Percentiles rank a stretch among this genome's conserved stretches.
Evolutionary conservation across 2,888 invertebrate genomes (phyloP).

Genomic region (Xylocampa areola): DNA sequence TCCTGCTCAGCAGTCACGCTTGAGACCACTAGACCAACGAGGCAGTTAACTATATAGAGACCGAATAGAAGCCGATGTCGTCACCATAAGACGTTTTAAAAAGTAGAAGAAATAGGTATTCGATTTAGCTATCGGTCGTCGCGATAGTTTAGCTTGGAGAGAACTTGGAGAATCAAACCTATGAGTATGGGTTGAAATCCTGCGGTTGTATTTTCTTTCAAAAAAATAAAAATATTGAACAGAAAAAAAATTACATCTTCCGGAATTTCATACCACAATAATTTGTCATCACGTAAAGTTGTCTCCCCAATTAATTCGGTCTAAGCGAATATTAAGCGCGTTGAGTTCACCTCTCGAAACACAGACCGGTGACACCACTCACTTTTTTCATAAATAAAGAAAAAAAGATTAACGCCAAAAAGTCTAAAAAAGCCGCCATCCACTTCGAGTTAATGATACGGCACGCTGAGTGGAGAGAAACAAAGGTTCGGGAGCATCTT

Average conservation of each 20-base stretch:
- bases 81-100: no score
- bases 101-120: no score
- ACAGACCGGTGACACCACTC: slow-evolving; percentile 83
- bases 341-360: slow-evolving; percentile 70
- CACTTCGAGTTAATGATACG: slow-evolving; percentile 90
- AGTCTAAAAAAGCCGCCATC: slow-evolving; percentile 83
- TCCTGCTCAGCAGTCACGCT: no score
- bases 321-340: slow-evolving; percentile 75
- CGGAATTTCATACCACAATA: slow-evolving; percentile 1
- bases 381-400: slow-evolving; percentile 82
- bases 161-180: no score
- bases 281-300: slow-evolving; percentile 10
- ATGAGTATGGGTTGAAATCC: no score
- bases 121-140: no score
- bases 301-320: slow-evolving; percentile 73
- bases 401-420: slow-evolving; percentile 87
- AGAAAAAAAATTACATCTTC: background rate
- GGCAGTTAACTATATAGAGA: no score
- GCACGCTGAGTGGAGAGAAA: slow-evolving; percentile 87
- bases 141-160: no score
- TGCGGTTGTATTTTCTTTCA: no score
- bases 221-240: no score
- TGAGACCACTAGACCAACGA: no score
- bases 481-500: slow-evolving; percentile 78
- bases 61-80: no score